Conservation (phyloP, 2,797 vertebrate genomes). For the Neomorphus geoffroyi region DNA sequence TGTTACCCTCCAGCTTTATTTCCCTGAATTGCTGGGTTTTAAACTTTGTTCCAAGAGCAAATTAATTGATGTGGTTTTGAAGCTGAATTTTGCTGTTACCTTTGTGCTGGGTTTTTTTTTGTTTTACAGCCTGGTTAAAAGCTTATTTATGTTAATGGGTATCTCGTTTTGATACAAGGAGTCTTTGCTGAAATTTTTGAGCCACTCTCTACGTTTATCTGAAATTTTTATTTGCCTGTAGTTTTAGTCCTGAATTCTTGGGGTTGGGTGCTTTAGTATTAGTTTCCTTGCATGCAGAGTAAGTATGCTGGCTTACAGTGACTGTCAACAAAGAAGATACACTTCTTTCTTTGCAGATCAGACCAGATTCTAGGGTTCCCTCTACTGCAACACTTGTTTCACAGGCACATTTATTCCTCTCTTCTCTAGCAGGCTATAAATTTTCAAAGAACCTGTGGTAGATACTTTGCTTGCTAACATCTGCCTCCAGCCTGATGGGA, state of each 20-base stretch:
- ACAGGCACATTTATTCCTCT: neutral
- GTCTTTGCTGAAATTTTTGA: neutral
- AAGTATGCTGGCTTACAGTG: neutral
- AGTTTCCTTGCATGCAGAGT: neutral
- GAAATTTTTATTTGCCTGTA: neutral
- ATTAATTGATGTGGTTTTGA: neutral
- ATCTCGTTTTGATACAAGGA: neutral
- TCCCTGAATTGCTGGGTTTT: neutral
- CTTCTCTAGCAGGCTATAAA: neutral
- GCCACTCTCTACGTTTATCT: neutral
- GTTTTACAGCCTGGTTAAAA: neutral
- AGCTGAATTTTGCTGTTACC: neutral
- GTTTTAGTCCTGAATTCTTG: neutral
- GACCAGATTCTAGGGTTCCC: neutral
- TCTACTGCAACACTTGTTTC: neutral
- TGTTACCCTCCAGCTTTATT: neutral
- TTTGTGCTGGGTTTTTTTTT: neutral
- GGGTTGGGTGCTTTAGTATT: neutral
- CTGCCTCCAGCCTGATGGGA: neutral
- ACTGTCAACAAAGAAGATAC: neutral
- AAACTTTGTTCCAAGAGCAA: neutral
- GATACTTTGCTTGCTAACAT: neutral
- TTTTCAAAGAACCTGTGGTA: neutral
- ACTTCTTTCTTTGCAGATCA: neutral
- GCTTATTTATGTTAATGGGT: neutral